A percentile compares a stretch with the other conserved stretches of the same genome.
Conservation (phyloP, 64 coral and sea anemone genomes). For the Dendrophyllia cribrosa region DNA sequence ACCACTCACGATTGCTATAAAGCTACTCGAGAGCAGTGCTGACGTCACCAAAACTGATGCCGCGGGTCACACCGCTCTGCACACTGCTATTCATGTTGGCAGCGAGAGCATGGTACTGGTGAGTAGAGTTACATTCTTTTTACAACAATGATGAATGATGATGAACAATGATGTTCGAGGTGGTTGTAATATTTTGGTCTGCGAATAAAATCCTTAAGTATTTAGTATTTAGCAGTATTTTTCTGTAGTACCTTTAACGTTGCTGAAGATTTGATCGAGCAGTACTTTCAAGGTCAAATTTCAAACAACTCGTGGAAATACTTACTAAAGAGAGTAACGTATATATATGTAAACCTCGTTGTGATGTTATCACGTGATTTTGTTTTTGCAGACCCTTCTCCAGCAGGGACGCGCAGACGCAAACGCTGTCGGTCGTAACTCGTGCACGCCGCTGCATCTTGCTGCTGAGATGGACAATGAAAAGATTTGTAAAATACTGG, state of each 20-base stretch:
- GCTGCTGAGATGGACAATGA: conserved; percentile 51
- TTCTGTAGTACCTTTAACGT: too few species aligned
- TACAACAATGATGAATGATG: too few species aligned
- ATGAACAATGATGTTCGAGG: too few species aligned
- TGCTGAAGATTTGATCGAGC: too few species aligned
- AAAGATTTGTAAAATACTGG: conserved; percentile 27
- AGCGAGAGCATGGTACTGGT: conserved; percentile 37
- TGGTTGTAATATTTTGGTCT: too few species aligned
- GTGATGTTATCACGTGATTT: not conserved
- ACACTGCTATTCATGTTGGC: conserved; percentile 39
- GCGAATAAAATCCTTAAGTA: too few species aligned
- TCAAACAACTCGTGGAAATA: too few species aligned
- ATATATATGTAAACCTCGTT: too few species aligned
- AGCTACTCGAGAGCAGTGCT: conserved; percentile 2
- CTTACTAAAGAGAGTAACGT: too few species aligned
- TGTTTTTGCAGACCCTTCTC: conserved; percentile 23
- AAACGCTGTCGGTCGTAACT: conserved; percentile 28
- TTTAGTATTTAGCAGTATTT: too few species aligned
- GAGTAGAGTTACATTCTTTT: not conserved
- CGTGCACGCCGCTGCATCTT: conserved; percentile 35
- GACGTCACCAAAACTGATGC: conserved; percentile 36
- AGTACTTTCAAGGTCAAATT: too few species aligned
- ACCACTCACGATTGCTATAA: not conserved
- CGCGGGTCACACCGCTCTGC: conserved; percentile 16
- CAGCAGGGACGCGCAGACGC: not conserved